These are phyloP conservation scores for Mus spicilegus DNA, from an alignment of 2,113 vertebrate genomes.

Conservation along the genomic window DNA sequence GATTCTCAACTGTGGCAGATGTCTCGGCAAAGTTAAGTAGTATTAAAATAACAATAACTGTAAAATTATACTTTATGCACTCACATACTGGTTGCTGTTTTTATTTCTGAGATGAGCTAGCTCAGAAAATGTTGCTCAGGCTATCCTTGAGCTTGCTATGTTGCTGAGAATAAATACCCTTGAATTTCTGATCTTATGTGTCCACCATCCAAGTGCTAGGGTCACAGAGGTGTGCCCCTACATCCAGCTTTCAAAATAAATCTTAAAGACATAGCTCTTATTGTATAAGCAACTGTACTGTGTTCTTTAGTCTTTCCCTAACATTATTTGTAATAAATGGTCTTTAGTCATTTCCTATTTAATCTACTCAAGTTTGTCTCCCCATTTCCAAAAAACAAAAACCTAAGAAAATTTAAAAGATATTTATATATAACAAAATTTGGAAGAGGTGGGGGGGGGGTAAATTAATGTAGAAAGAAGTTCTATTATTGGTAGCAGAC, in stretches of 20 bases:
- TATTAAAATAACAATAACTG: neutral
- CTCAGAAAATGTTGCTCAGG: neutral
- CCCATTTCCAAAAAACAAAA: slow-evolving; percentile 21
- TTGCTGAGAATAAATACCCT: neutral
- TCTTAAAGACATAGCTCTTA: slow-evolving; percentile 38
- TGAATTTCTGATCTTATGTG: neutral
- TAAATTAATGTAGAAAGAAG: neutral
- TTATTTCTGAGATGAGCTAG: neutral
- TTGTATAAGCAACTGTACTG: neutral
- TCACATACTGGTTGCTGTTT: neutral
- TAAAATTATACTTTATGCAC: neutral
- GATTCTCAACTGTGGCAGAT: slow-evolving; percentile 19
- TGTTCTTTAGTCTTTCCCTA: slow-evolving; percentile 32
- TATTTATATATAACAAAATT: neutral
- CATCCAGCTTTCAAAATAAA: neutral
- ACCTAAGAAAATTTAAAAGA: neutral
- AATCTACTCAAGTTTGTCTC: slow-evolving; percentile 15
- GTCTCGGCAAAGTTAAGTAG: slow-evolving; percentile 36
- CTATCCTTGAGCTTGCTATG: neutral
- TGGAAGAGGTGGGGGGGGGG: neutral
- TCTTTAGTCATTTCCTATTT: slow-evolving; percentile 11
- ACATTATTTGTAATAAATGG: neutral
- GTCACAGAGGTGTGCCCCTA: neutral
- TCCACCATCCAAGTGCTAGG: neutral
- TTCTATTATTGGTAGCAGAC: slow-evolving; percentile 16